Base-by-base conservation (phyloP, 35 echinoderm and acorn worm genomes). In the Lytechinus variegatus region DNA sequence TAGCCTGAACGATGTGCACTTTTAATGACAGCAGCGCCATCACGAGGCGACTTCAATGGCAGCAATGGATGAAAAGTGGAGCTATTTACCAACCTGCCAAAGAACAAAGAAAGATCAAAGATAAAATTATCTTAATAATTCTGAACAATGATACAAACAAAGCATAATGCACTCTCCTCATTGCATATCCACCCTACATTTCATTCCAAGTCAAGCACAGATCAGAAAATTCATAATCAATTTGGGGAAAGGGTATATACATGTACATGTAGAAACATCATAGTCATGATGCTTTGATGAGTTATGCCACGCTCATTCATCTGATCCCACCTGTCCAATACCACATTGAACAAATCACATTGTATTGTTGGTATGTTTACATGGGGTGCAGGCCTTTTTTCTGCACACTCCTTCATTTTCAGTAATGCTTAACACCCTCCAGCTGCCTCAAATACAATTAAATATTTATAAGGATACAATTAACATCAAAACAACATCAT, bases 21-120 rank as follows among this genome's bases (percentile, higher is more conserved):
- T 99, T 99, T 33, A 99, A 91, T 54, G 98, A 97, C 28, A 97
- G 90, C 92, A 96, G 90, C 96, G 97, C 96, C 97, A 98, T 98
- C 87, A 58, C 96, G 96, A 89, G 88, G 52, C 88, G 88, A 54
- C 88, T 54, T 52, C 28, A 52, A 8, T 24, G 21, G 66, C 21
- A 79, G 66, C 66, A 79, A 19, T 79, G 66, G 66, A 79, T 79
- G 21, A 7, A 24, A n/a, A 79, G 2, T 7, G 66, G 66, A n/a
- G 19, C 66, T 79, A 79, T 19, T 79, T 79, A 79, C 19, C 8
- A n/a, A 79, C 66, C 66, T 79, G 66, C 66, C 19, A 5, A 8
- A 24, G 19, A 79, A 79, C 12, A 79, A 79, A 24, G 19, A 19
- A n/a, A 79, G 66, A 79, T 44, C 33, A 79, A 16, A 79, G 7